Evolutionary conservation across 1,140 invertebrate species (phyloP).

Genomic region (Drosophila bipectinata): DNA sequence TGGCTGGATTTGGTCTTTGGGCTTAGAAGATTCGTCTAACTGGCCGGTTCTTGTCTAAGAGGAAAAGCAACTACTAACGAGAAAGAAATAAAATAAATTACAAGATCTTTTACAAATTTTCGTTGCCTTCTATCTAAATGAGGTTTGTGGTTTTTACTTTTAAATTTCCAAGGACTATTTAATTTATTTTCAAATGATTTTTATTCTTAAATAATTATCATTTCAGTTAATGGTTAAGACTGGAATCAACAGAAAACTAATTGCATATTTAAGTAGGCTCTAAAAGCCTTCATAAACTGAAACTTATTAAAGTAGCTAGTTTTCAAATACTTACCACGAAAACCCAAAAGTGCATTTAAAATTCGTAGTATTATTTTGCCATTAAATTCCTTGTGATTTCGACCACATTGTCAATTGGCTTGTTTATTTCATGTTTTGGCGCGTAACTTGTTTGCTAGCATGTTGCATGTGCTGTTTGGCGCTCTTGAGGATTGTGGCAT

Average conservation of each 20-base stretch:
- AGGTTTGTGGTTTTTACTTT: constrained; percentile 12
- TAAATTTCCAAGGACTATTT: not conserved
- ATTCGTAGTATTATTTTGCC: not conserved
- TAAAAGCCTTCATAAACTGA: too few relatives aligned
- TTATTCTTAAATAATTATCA: too few relatives aligned
- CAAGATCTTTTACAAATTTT: constrained; percentile 47
- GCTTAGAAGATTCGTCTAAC: constrained; percentile 41
- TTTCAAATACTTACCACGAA: not conserved
- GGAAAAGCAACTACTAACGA: constrained; percentile 49
- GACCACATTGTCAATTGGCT: constrained; percentile 68
- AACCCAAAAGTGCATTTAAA: not conserved
- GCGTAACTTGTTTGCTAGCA: constrained; percentile 71
- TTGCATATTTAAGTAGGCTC: too few relatives aligned
- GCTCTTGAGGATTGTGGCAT: constrained; percentile 43
- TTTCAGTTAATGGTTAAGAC: too few relatives aligned
- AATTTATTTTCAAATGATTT: too few relatives aligned
- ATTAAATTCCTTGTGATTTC: constrained; percentile 7
- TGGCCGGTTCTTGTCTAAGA: constrained; percentile 53
- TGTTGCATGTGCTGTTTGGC: constrained; percentile 32
- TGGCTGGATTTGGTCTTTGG: constrained; percentile 5
- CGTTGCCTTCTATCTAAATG: constrained; percentile 35
- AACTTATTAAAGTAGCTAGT: too few relatives aligned
- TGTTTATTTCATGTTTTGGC: constrained; percentile 78
- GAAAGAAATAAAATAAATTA: constrained; percentile 21
- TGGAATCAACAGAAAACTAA: too few relatives aligned